These are phyloP conservation scores for Liparis tanakae DNA, from an alignment of 2,797 vertebrate genomes.

Conservation along the genomic window DNA sequence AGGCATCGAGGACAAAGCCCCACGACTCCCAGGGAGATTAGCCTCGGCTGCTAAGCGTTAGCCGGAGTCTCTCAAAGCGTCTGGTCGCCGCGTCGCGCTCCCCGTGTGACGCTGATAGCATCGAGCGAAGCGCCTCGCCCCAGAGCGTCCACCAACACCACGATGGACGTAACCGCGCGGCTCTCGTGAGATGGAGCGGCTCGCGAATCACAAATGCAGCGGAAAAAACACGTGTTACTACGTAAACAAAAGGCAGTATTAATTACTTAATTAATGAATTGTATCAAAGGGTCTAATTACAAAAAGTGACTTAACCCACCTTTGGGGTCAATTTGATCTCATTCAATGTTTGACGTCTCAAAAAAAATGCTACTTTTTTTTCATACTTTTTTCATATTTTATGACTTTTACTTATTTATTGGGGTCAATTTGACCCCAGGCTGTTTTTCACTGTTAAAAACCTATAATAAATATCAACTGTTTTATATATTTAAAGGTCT, in stretches of 20 bases:
- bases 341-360: too few species aligned
- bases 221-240: background rate
- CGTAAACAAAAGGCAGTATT: background rate
- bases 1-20: slow-evolving; percentile 42
- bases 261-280: background rate
- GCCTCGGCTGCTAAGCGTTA: slow-evolving; percentile 44
- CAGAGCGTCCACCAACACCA: slow-evolving; percentile 7
- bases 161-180: background rate
- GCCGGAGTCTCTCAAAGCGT: slow-evolving; percentile 43
- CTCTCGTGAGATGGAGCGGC: slow-evolving; percentile 7
- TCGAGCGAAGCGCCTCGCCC: slow-evolving; percentile 27
- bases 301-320: background rate
- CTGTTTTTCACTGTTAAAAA: too few species aligned
- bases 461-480: too few species aligned
- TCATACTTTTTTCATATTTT: too few species aligned
- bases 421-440: too few species aligned
- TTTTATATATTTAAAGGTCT: too few species aligned
- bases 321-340: too few species aligned
- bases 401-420: too few species aligned
- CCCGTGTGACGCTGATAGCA: slow-evolving; percentile 32
- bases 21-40: slow-evolving; percentile 38
- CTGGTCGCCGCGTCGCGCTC: slow-evolving; percentile 26
- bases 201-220: background rate
- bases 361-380: too few species aligned
- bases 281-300: background rate